Base-by-base conservation (phyloP, 2,797 vertebrate genomes). In the Taenioides sp. region DNA sequence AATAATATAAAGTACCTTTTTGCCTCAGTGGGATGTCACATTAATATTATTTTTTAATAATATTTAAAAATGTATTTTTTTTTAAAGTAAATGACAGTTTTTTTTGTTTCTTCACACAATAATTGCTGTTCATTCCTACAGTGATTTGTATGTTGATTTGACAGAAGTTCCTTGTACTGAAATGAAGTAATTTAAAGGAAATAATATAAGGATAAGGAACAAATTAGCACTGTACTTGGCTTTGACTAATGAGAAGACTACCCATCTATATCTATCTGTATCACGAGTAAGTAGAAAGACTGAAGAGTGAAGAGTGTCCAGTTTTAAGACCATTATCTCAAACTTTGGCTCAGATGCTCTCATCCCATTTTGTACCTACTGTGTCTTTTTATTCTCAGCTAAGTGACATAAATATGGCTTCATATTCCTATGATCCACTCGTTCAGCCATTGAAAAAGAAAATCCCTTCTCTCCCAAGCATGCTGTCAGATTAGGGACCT, bases 401-500 rank as follows among this genome's bases (percentile, higher is more conserved):
- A 81, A 86, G 80, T 81, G 79, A 87, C 79, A 79, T 76, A 74
- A 84, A 81, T 75, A 80, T 80, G 68, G 73, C 71, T 78, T 83
- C 72, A 81, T 80, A 74, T 83, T 85, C 77, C 81, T 82, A 86
- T 87, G 67, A 85, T 75, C 71, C 80, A 86, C 71, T 69, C 79
- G 12, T 83, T 81, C 84, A 83, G 73, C 84, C 80, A 73, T 80
- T 83, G 79, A 73, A 83, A 82, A 85, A 76, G 76, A 70, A 86
- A 84, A 85, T 79, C 85, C 77, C 73, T 81, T 72, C 74, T 86
- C 80, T 86, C 76, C 75, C 74, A 80, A 74, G 73, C 82, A 76
- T 83, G 77, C 81, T 88, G 85, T 87, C 86, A 88, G 84, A 87
- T 89, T 86, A 85, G 73, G 80, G 73, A 79, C 80, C 60, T n/a